Percentiles rank a stretch among this genome's conserved stretches.
Evolutionary conservation across 2,797 vertebrate species (phyloP).

Genomic region (Parotocinclus haroldoi): DNA sequence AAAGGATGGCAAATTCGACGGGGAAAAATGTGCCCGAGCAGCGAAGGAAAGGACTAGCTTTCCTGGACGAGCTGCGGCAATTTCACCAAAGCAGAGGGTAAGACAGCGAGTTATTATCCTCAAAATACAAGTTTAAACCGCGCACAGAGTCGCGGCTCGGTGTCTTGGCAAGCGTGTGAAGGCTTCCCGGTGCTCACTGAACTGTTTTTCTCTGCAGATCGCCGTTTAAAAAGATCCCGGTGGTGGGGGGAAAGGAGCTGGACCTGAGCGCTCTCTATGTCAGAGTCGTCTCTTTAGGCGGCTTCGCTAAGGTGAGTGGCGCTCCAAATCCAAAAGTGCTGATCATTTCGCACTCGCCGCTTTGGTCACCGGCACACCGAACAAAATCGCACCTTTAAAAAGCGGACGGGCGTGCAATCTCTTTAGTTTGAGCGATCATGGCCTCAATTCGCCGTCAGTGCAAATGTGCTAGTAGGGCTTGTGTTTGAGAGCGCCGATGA

Average conservation of each 20-base stretch:
- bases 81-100: conserved; percentile 99
- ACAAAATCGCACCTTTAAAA: conserved; percentile 45
- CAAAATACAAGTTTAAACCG: conserved; percentile 68
- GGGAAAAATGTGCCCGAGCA: conserved; percentile 96
- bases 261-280: conserved; percentile 96
- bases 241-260: conserved; percentile 97
- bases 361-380: not conserved
- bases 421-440: conserved; percentile 52
- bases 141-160: conserved; percentile 55
- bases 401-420: conserved; percentile 26
- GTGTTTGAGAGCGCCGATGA: conserved; percentile 66
- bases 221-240: conserved; percentile 96
- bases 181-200: conserved; percentile 55
- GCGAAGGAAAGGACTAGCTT: conserved; percentile 98
- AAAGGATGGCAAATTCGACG: conserved; percentile 96
- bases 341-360: not conserved
- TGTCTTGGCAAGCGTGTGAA: conserved; percentile 58
- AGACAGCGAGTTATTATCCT: conserved; percentile 73
- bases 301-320: conserved; percentile 98
- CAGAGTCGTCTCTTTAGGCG: conserved; percentile 97
- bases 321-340: conserved; percentile 65
- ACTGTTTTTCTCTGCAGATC: conserved; percentile 76
- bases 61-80: conserved; percentile 99
- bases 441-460: conserved; percentile 72
- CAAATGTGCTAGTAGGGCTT: conserved; percentile 61